Conservation (phyloP, 1,140 invertebrate species). For the Drosophila pruinosa region DNA sequence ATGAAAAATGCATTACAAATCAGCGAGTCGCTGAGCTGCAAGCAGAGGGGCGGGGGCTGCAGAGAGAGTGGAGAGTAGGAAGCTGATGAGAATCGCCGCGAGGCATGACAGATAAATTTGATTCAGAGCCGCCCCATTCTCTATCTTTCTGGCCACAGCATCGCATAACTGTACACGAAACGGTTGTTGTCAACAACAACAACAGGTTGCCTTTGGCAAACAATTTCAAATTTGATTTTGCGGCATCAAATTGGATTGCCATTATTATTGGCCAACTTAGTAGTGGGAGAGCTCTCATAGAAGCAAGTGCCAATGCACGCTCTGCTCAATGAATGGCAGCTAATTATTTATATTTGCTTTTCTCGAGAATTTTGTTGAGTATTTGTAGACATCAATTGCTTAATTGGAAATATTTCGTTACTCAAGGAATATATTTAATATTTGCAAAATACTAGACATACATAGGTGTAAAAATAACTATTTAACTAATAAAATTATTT, state of each 20-base stretch:
- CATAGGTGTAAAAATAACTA: too few relatives aligned
- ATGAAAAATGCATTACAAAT: constrained; percentile 45
- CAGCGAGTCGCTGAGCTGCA: constrained; percentile 17
- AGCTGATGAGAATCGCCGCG: constrained; percentile 15
- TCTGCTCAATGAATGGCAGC: too few relatives aligned
- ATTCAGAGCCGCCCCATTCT: not conserved
- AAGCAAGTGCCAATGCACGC: too few relatives aligned
- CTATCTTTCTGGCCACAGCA: not conserved
- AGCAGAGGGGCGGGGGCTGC: not conserved
- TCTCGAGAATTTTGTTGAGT: too few relatives aligned
- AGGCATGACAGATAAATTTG: constrained; percentile 26
- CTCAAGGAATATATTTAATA: too few relatives aligned
- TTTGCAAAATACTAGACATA: too few relatives aligned
- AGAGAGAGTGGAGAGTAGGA: not conserved
- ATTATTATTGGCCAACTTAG: constrained; percentile 9
- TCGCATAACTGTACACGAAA: constrained; percentile 19
- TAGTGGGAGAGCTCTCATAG: not conserved
- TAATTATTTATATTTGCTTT: too few relatives aligned
- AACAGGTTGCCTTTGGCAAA: constrained; percentile 32
- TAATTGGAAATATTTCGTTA: too few relatives aligned
- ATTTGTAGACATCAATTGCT: too few relatives aligned
- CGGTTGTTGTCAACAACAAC: not conserved
- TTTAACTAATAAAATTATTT: too few relatives aligned
- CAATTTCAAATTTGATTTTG: constrained; percentile 12
- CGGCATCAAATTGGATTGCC: constrained; percentile 7